These are phyloP conservation scores for Lithophane ornitopus DNA, from an alignment of 2,888 invertebrate genomes.

Conservation along the genomic window DNA sequence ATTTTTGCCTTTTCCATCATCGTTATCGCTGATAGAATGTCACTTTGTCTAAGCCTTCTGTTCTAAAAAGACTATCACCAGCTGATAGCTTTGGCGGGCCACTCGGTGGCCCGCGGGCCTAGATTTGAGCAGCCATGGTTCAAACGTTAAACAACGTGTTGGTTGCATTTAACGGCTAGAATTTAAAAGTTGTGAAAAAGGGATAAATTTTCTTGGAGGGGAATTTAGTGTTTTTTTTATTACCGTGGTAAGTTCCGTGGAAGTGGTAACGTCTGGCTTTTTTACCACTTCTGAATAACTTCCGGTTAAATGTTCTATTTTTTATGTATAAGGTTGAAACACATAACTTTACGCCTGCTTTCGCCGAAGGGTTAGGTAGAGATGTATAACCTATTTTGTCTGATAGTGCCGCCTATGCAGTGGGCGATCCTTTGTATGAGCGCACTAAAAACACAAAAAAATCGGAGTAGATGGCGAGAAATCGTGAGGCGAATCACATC, in stretches of 20 bases:
- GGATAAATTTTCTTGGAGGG: background rate
- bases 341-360: background rate
- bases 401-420: no score
- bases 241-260: background rate
- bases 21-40: no score
- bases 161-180: conserved; percentile 13
- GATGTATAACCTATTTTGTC: background rate
- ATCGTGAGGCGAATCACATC: no score
- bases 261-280: background rate
- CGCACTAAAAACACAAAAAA: no score
- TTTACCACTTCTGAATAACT: background rate
- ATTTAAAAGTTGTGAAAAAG: conserved; percentile 34
- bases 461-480: no score
- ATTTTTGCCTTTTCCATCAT: no score
- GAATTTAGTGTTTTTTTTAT: background rate
- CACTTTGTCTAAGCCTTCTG: no score
- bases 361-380: no score
- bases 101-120: background rate
- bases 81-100: background rate
- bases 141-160: background rate
- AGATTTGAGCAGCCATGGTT: background rate
- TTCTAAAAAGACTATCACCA: background rate
- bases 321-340: background rate
- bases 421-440: no score
- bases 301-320: background rate